Conservation (phyloP, 2,797 vertebrate species). For the Microcaecilia unicolor region DNA sequence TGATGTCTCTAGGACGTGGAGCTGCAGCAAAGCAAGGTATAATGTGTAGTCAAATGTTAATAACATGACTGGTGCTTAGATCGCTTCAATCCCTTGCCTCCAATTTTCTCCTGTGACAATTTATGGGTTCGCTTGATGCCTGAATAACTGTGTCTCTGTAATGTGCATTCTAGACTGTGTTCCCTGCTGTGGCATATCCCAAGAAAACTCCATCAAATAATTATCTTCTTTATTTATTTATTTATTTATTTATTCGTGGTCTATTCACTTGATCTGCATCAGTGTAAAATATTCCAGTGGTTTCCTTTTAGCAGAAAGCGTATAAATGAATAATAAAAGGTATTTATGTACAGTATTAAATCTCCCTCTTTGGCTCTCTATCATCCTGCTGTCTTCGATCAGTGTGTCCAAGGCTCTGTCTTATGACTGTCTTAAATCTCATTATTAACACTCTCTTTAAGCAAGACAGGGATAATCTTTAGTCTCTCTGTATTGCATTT, state of each 20-base stretch:
- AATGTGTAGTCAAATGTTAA: slow-evolving; percentile 18
- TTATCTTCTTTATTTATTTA: slow-evolving; percentile 63
- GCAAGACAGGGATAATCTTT: too few species aligned
- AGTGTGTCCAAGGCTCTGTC: too few species aligned
- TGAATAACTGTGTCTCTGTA: slow-evolving; percentile 49
- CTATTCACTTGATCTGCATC: slow-evolving; percentile 63
- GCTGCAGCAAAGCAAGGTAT: slow-evolving; percentile 25
- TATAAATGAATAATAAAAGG: slow-evolving; percentile 47
- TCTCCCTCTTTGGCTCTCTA: slow-evolving; percentile 11
- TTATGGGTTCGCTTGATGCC: slow-evolving; percentile 52
- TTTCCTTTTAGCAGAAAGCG: slow-evolving; percentile 41
- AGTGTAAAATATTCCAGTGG: slow-evolving; percentile 56
- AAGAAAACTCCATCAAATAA: slow-evolving; percentile 67
- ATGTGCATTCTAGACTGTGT: slow-evolving; percentile 54
- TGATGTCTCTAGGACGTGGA: slow-evolving; percentile 24
- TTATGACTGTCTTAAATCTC: too few species aligned
- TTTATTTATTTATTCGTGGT: slow-evolving; percentile 62
- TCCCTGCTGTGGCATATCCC: slow-evolving; percentile 58
- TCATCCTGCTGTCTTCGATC: slow-evolving; percentile 17
- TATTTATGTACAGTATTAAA: slow-evolving; percentile 57
- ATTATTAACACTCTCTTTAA: too few species aligned
- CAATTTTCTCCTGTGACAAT: slow-evolving; percentile 48
- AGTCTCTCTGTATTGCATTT: too few species aligned
- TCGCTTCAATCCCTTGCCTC: slow-evolving; percentile 39
- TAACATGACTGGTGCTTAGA: slow-evolving; percentile 26